phyloP scores from a whole-genome alignment of 2,113 vertebrate genomes.

The Tachysurus fulvidraco region DNA sequence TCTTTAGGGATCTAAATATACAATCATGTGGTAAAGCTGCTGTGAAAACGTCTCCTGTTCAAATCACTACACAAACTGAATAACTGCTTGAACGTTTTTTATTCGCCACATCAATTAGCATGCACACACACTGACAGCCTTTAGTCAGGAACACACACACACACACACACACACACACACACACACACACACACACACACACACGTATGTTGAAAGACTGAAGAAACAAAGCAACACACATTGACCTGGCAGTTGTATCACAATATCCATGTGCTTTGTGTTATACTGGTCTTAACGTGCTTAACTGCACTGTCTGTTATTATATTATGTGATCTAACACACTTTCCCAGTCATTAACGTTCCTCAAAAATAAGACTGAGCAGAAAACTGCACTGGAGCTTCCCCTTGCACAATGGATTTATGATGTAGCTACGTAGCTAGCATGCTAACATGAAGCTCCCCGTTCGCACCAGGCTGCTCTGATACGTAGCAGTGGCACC shows the following conservation, averaged over 20 bases:
- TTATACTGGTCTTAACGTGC: neutral
- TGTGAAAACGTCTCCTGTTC: neutral
- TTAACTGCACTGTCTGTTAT: neutral
- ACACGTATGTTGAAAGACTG: too few species aligned
- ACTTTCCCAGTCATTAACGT: neutral
- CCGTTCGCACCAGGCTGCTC: neutral
- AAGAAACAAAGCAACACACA: too few species aligned
- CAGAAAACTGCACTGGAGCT: neutral
- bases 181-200: too few species aligned
- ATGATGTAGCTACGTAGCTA: neutral
- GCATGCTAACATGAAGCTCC: neutral
- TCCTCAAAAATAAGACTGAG: neutral
- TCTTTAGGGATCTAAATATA: neutral
- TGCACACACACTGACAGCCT: too few species aligned
- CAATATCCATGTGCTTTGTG: neutral
- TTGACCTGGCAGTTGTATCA: too few species aligned
- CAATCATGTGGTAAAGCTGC: neutral
- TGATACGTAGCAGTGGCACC: neutral
- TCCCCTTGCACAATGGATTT: neutral
- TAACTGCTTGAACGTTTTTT: neutral
- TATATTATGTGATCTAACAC: neutral
- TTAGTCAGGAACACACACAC: too few species aligned
- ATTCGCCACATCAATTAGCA: neutral
- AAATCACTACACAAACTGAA: neutral
- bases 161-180: too few species aligned